These are phyloP conservation scores for Poeciliopsis turrubarensis DNA, from an alignment of 2,113 vertebrate species.

Conservation along the genomic window DNA sequence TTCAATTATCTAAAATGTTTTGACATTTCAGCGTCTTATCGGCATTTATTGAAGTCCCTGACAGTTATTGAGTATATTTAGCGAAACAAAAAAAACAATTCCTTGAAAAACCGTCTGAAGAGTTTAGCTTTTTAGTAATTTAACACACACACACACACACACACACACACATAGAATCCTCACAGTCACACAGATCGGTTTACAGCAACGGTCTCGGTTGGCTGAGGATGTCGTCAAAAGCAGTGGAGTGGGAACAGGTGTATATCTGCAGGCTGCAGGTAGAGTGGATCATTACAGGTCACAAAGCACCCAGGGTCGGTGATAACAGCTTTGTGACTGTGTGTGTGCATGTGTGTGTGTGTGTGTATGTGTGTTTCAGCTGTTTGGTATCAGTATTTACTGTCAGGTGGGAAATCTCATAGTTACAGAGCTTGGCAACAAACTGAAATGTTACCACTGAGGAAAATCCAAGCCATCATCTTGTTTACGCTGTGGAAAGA, in stretches of 20 bases:
- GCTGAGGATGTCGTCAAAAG: slow-evolving; percentile 11
- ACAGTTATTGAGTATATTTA: too few species aligned
- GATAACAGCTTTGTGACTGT: slow-evolving; percentile 16
- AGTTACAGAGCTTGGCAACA: slow-evolving; percentile 20
- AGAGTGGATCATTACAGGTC: slow-evolving; percentile 19
- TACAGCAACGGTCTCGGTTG: neutral
- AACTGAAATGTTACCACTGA: slow-evolving; percentile 7
- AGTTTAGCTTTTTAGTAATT: neutral
- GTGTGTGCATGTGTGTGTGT: slow-evolving; percentile 7
- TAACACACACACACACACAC: neutral
- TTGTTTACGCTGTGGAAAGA: neutral
- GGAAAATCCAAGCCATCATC: neutral
- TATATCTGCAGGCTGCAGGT: neutral
- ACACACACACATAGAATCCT: neutral
- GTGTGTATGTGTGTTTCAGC: slow-evolving; percentile 12
- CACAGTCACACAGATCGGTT: slow-evolving; percentile 8
- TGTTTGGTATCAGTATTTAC: neutral
- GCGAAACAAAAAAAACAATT: too few species aligned
- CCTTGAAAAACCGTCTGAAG: too few species aligned
- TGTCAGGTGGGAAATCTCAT: slow-evolving; percentile 31
- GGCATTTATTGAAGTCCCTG: too few species aligned
- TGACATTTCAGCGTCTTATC: too few species aligned
- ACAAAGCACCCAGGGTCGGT: slow-evolving; percentile 5
- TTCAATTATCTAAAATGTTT: too few species aligned
- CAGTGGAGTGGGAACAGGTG: neutral